Percentiles rank a stretch among this genome's conserved stretches.
These are phyloP conservation scores for Heliocidaris tuberculata DNA, from an alignment of 35 echinoderm and acorn worm species.

Conservation along the genomic window DNA sequence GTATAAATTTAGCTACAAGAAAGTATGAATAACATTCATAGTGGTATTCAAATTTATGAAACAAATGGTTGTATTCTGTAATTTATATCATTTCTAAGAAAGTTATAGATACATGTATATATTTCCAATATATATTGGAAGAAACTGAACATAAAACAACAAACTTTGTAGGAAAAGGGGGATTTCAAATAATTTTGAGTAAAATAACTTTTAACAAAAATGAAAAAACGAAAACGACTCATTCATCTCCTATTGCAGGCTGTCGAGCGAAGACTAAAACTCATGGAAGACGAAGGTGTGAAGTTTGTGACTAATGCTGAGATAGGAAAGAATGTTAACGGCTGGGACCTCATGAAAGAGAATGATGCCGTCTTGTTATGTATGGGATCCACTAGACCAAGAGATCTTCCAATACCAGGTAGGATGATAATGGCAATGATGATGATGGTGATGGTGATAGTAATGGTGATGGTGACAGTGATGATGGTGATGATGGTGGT, in stretches of 20 bases:
- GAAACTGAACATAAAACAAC: no score
- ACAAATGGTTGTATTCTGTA: no score
- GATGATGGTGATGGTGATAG: constrained; percentile 21
- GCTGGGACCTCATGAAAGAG: constrained; percentile 58
- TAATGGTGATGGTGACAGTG: background rate
- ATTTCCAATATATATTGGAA: no score
- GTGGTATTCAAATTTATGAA: no score
- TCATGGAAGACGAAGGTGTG: constrained; percentile 91
- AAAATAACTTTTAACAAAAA: no score
- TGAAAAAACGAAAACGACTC: background rate
- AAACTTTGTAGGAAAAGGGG: no score
- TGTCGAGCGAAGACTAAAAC: constrained; percentile 75
- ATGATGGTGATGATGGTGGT: background rate
- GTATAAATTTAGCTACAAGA: no score
- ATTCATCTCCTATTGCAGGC: constrained; percentile 52
- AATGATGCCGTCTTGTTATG: constrained; percentile 90
- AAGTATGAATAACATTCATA: no score
- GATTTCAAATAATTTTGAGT: no score
- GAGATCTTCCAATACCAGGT: constrained; percentile 93
- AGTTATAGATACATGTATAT: no score
- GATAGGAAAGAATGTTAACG: constrained; percentile 75
- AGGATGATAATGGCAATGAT: constrained; percentile 16
- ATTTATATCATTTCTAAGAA: no score
- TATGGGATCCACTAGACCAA: constrained; percentile 84
- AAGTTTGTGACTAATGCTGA: constrained; percentile 71